Evolutionary conservation across 2,113 vertebrate species (phyloP).

Genomic region (Irena cyanogastra): DNA sequence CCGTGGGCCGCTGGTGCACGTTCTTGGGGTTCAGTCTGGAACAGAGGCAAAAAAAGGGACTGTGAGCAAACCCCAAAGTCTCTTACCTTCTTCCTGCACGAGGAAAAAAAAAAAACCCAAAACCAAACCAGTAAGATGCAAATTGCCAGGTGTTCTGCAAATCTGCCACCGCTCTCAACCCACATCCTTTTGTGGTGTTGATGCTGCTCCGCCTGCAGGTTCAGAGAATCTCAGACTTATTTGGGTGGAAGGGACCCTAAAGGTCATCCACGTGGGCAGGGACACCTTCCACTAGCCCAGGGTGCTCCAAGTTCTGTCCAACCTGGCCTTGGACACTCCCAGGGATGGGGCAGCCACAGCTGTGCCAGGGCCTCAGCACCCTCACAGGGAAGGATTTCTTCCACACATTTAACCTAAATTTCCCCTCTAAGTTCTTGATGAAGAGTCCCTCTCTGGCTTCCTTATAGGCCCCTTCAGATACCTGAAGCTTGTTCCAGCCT

Average conservation of each 20-base stretch:
- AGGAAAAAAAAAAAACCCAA: not conserved
- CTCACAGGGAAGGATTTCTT: not conserved
- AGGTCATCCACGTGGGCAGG: not conserved
- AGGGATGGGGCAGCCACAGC: not conserved
- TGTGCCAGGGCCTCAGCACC: not conserved
- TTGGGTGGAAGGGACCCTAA: not conserved
- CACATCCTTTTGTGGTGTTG: not conserved
- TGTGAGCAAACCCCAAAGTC: not conserved
- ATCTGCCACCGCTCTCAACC: not conserved
- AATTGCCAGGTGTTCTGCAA: not conserved
- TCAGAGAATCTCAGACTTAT: not conserved
- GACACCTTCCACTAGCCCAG: not conserved
- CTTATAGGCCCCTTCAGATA: not conserved
- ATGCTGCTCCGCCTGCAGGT: not conserved
- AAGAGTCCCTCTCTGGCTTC: not conserved
- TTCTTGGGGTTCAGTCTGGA: constrained; percentile 94
- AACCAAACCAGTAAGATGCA: not conserved
- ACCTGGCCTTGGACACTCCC: rapidly evolving
- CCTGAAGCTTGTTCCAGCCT: not conserved
- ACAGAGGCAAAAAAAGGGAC: not conserved
- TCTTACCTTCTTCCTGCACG: not conserved
- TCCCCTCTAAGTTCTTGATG: not conserved
- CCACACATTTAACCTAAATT: not conserved
- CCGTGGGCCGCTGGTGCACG: constrained; percentile 91
- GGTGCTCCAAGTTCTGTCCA: not conserved